Conservation (phyloP, 2,113 vertebrate species). For the Puntigrus tetrazona region DNA sequence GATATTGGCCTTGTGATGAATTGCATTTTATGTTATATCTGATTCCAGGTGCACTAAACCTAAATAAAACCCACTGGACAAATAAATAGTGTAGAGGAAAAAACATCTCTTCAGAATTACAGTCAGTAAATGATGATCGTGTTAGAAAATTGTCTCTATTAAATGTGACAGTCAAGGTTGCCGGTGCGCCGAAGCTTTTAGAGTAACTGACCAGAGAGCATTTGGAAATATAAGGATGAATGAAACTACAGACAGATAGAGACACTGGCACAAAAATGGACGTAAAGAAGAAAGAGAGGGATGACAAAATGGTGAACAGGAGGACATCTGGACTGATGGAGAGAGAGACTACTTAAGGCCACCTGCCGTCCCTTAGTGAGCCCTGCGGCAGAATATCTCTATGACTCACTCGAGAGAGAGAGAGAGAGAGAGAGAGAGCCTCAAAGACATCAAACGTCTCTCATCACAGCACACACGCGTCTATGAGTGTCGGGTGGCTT, state of each 20-base stretch:
- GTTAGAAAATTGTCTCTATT: constrained; percentile 3
- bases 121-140: neutral
- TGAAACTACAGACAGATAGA: neutral
- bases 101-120: neutral
- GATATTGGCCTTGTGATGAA: constrained; percentile 11
- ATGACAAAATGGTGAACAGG: neutral
- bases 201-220: neutral
- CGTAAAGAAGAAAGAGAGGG: neutral
- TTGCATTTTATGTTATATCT: constrained; percentile 30
- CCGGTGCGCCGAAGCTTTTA: neutral
- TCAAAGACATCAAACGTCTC: constrained; percentile 48
- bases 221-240: constrained; percentile 14
- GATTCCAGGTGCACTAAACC: constrained; percentile 5
- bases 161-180: constrained; percentile 18
- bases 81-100: neutral
- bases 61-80: neutral
- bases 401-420: constrained; percentile 22
- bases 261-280: neutral
- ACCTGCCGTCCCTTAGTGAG: constrained; percentile 30
- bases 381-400: constrained; percentile 25
- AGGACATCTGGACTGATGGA: constrained; percentile 4
- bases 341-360: constrained; percentile 28
- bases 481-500: constrained; percentile 7
- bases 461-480: constrained; percentile 31
- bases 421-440: constrained; percentile 27